Conservation (phyloP, 2,797 vertebrate species). For the Ctenochaetus hawaiiensis region DNA sequence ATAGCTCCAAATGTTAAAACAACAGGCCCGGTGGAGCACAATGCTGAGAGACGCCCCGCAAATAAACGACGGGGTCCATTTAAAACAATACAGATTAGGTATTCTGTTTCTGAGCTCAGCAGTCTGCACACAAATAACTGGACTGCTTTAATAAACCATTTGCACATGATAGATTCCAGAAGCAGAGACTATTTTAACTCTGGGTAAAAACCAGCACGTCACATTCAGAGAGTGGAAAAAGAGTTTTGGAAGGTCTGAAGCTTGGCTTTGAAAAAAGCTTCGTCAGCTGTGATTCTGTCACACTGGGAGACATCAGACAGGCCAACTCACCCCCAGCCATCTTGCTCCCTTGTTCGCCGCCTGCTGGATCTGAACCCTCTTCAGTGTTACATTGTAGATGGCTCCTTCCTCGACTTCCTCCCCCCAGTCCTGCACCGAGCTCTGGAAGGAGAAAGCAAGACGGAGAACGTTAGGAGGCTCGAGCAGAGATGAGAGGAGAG, state of each 20-base stretch:
- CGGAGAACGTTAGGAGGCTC: constrained; percentile 10
- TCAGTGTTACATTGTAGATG: constrained; percentile 95
- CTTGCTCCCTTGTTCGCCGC: constrained; percentile 96
- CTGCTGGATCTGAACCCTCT: constrained; percentile 95
- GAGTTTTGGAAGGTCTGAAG: not conserved
- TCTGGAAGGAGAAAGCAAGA: constrained; percentile 81
- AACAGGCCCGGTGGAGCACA: constrained; percentile 43
- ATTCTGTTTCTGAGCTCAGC: constrained; percentile 24
- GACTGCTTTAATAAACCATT: constrained; percentile 25
- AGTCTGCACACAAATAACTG: constrained; percentile 12
- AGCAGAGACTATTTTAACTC: constrained; percentile 19
- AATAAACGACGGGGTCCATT: not conserved
- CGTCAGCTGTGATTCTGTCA: constrained; percentile 12
- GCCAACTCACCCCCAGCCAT: constrained; percentile 94
- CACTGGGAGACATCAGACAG: constrained; percentile 1
- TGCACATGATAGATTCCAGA: constrained; percentile 15
- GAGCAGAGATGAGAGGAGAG: not conserved
- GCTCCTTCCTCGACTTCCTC: constrained; percentile 98
- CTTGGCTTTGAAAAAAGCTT: not conserved
- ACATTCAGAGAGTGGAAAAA: constrained; percentile 32
- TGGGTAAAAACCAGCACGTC: not conserved
- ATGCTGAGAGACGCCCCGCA: constrained; percentile 29
- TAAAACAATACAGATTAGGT: constrained; percentile 43
- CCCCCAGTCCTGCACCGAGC: constrained; percentile 95
- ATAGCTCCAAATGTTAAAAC: constrained; percentile 69